Base-by-base conservation (phyloP, 2,113 vertebrate genomes). In the Catharus minimus region DNA sequence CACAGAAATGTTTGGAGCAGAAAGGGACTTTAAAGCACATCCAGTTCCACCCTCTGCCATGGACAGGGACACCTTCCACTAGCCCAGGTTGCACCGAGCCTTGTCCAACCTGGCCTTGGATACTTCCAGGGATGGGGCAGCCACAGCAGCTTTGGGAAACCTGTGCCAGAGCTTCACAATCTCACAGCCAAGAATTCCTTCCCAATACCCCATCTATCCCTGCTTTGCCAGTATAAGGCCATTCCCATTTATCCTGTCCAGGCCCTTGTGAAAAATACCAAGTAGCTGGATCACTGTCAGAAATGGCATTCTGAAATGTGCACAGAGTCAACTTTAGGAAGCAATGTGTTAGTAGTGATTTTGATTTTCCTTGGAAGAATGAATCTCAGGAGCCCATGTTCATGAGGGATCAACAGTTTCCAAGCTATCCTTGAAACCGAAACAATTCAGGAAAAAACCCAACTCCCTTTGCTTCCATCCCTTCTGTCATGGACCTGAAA, bases 11-110 rank as follows among this genome's bases (percentile, higher is more conserved):
- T 30, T 30, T 71, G 57, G 74, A 49, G 15, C 3, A n/a, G 58
- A 57, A 79, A 64, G 10, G 24, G 32, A 64, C 36, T 17, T 56
- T 32, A 13, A 49, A 72, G 43, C 8, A 3, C 36, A 64, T 16
- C 43, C 7, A 2, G 4, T 11, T 1, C 21, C 27, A 57, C 0
- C 1, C 36, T 32, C 32, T 49, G 58, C 15, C 43, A 32, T 7
- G 14, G 14, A 32, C 36, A 78, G n/a, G 18, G 36, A 71, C 32
- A 43, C 15, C 5, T 27, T 32, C 36, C 66, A 72, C 57, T 5
- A 1, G 0, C 23, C 4, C 66, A 87, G 65, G 41, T 0, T 41
- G 49, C 41, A 32, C 30, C 30, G 55, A 47, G 24, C 2, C 23
- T 19, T 1, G 0, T 46, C 33, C 2, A 79, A 10, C 36, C 36